These are phyloP conservation scores for Emys orbicularis DNA, from an alignment of 2,797 vertebrate genomes.

Conservation along the genomic window DNA sequence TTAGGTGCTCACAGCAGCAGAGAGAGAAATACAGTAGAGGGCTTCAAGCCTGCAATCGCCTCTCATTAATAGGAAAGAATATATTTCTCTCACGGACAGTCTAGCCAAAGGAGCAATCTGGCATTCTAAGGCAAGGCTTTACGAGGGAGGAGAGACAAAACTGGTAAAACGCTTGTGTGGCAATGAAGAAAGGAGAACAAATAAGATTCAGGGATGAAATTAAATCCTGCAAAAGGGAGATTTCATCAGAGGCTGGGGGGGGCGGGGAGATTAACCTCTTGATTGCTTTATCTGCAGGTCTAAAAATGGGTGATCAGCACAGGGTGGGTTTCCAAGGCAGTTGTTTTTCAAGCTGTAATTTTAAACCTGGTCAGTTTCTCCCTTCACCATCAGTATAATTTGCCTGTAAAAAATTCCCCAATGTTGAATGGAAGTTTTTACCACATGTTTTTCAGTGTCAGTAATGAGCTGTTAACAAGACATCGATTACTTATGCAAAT, in stretches of 20 bases:
- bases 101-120: not conserved
- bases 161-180: not conserved
- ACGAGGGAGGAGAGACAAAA: not conserved
- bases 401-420: not conserved
- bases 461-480: not conserved
- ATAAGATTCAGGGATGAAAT: not conserved
- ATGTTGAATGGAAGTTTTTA: not conserved
- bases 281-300: not conserved
- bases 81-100: not conserved
- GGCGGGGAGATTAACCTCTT: not conserved
- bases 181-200: not conserved
- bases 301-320: not conserved
- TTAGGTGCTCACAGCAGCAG: not conserved
- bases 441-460: not conserved
- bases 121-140: not conserved
- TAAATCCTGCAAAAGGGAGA: not conserved
- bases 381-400: not conserved
- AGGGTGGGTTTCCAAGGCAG: not conserved
- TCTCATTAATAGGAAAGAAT: not conserved
- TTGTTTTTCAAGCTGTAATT: not conserved
- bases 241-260: not conserved
- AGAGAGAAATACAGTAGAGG: not conserved
- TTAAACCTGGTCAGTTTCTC: not conserved
- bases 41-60: not conserved
- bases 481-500: constrained; percentile 41